Conservation (phyloP, 1,140 invertebrate species). For the Trissolcus basalis region DNA sequence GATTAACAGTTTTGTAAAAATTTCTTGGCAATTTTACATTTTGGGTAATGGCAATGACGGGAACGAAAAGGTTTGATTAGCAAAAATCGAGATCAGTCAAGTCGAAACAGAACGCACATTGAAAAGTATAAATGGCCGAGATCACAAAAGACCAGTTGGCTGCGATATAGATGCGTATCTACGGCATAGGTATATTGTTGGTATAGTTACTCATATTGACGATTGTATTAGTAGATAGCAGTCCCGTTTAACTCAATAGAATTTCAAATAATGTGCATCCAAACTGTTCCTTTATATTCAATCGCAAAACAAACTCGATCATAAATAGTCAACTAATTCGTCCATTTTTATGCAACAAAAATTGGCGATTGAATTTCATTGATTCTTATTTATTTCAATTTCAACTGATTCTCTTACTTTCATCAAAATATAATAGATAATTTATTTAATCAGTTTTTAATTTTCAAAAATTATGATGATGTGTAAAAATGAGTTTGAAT, state of each 20-base stretch:
- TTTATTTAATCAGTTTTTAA: too few species aligned
- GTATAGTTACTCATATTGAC: conserved; percentile 36
- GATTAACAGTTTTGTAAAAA: too few species aligned
- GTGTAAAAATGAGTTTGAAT: too few species aligned
- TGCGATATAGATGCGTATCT: conserved; percentile 25
- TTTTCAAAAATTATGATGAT: too few species aligned
- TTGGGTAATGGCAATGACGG: too few species aligned
- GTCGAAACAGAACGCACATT: not conserved
- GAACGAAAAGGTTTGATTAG: too few species aligned
- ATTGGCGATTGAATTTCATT: not conserved
- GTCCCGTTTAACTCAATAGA: conserved; percentile 25
- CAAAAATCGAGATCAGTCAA: too few species aligned
- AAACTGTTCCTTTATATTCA: too few species aligned
- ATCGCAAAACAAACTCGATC: too few species aligned
- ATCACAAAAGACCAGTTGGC: conserved; percentile 34
- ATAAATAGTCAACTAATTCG: not conserved
- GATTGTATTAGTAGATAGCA: conserved; percentile 26
- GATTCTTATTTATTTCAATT: not conserved
- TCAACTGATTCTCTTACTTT: too few species aligned
- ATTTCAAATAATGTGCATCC: conserved; percentile 18
- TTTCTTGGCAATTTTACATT: too few species aligned
- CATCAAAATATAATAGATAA: too few species aligned
- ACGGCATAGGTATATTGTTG: conserved; percentile 18
- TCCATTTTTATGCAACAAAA: not conserved
- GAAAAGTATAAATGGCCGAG: not conserved